A percentile compares a stretch with the other conserved stretches of the same genome.
Evolutionary conservation across 2,888 invertebrate species (phyloP).

Genomic region (Tiphia femorata): DNA sequence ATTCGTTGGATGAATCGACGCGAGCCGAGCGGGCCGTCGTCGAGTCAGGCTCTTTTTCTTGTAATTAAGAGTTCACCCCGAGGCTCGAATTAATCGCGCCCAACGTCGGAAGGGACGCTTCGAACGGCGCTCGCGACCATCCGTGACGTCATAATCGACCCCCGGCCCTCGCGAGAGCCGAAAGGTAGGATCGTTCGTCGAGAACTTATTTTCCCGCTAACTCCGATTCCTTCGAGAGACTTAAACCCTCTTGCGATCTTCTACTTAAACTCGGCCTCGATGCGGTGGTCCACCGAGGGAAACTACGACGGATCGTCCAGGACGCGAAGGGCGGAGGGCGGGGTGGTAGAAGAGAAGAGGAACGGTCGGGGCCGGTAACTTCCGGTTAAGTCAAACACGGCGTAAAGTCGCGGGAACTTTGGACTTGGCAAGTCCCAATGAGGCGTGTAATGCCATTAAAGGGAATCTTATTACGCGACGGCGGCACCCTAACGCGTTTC

Average conservation of each 20-base stretch:
- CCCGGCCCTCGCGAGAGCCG: too few species aligned
- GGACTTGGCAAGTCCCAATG: constrained; percentile 68
- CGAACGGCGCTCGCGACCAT: too few species aligned
- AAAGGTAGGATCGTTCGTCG: constrained; percentile 1
- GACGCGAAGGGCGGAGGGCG: not conserved
- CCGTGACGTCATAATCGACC: too few species aligned
- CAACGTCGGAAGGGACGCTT: too few species aligned
- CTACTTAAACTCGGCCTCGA: constrained; percentile 32
- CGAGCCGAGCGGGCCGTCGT: too few species aligned
- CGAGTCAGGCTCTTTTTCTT: too few species aligned
- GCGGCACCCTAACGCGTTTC: constrained; percentile 55
- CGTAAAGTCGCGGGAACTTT: constrained; percentile 61
- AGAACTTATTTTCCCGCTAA: constrained; percentile 30
- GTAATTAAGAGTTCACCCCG: too few species aligned
- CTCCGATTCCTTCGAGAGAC: constrained; percentile 35
- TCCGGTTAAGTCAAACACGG: constrained; percentile 66
- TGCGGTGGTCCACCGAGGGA: constrained; percentile 23
- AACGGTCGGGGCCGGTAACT: constrained; percentile 54
- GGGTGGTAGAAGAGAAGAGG: too few species aligned
- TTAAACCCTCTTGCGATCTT: constrained; percentile 26
- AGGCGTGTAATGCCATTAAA: constrained; percentile 69
- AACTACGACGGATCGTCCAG: too few species aligned
- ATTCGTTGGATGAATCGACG: too few species aligned
- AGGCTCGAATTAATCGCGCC: too few species aligned
- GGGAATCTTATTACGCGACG: constrained; percentile 66